These are phyloP conservation scores for Actinemys pallida DNA, from an alignment of 2,113 vertebrate species.

Conservation along the genomic window DNA sequence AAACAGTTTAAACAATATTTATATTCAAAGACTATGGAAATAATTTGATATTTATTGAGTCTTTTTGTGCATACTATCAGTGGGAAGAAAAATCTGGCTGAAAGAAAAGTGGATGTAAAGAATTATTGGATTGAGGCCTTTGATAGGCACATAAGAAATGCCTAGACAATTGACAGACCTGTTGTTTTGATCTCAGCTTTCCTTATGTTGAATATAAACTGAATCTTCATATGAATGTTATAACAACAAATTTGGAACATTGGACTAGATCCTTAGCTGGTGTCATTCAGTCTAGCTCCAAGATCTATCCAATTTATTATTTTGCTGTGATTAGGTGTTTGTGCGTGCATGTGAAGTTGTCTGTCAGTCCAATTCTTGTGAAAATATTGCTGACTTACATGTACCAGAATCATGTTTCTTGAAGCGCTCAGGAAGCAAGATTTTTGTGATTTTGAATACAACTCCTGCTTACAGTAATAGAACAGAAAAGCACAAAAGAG, in stretches of 20 bases:
- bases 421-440: not conserved
- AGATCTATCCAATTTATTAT: not conserved
- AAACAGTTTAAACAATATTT: conserved; percentile 58
- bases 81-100: not conserved
- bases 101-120: not conserved
- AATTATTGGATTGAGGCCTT: not conserved
- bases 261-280: not conserved
- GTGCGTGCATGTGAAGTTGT: not conserved
- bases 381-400: not conserved
- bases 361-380: not conserved
- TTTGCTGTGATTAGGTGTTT: not conserved
- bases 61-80: not conserved
- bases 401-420: rapidly evolving
- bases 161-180: not conserved
- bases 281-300: not conserved
- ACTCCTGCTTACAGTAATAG: not conserved
- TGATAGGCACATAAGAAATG: not conserved
- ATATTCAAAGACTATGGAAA: not conserved
- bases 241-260: not conserved
- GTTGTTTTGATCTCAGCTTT: conserved; percentile 10
- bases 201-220: not conserved
- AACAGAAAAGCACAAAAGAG: not conserved
- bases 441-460: not conserved
- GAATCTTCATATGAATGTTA: not conserved
- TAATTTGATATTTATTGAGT: not conserved